Conservation (phyloP, 2,797 vertebrate species). For the Peromyscus nudipes region DNA sequence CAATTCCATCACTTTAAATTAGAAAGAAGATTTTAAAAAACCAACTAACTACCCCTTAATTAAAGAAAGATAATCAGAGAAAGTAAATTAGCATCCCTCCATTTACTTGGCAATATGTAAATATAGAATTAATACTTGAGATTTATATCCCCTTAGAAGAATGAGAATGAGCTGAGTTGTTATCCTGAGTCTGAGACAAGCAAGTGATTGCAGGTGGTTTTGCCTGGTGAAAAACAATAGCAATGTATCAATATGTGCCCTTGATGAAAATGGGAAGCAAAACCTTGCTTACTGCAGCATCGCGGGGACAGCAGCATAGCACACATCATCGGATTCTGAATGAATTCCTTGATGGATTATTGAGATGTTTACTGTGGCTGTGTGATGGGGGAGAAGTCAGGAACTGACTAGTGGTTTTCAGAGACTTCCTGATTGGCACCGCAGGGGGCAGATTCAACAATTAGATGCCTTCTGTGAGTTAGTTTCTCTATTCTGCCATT, state of each 20-base stretch:
- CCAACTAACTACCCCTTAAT: constrained; percentile 35
- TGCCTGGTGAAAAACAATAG: neutral
- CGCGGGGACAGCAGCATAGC: neutral
- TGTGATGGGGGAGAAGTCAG: neutral
- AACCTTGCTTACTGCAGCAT: neutral
- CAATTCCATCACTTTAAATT: constrained; percentile 4
- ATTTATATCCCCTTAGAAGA: neutral
- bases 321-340: neutral
- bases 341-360: constrained; percentile 30
- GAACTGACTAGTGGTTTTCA: neutral
- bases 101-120: neutral
- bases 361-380: neutral
- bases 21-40: neutral
- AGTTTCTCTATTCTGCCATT: constrained; percentile 6
- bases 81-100: neutral
- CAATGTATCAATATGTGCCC: neutral
- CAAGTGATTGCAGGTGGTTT: neutral
- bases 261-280: neutral
- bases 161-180: neutral
- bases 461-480: constrained; percentile 43
- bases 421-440: constrained; percentile 50
- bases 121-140: neutral
- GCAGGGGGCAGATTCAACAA: neutral
- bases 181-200: neutral
- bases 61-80: neutral